Base-by-base conservation (phyloP, 2,888 invertebrate genomes). In the Maniola hyperantus region DNA sequence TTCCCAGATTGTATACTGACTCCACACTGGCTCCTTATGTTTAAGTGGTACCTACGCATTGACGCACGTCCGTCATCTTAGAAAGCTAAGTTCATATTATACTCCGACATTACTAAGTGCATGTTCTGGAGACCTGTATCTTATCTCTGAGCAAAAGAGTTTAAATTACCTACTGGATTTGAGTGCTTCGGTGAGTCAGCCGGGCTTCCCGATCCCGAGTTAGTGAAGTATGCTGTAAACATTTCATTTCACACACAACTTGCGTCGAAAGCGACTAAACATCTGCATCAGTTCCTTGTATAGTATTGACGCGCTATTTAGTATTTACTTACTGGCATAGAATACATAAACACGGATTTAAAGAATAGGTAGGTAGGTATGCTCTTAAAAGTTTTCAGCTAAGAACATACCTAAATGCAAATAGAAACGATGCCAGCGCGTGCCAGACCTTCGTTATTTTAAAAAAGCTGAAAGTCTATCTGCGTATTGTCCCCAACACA, bases 201-300 rank as follows among this genome's bases (percentile, higher is more conserved):
- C 51, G 68, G 61, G 26, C 51, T 68, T 68, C 57, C 68, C 68
- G 55, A 55, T 68, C 57, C 68, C 68, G 55, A 55, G 33, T 26
- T 48, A 8, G 18, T 54, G 50, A 55, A 60, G 55, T 54, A 33
- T 34, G 64, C 61, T 57, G 44, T 58, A 55, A 67, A 61, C 39
- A 61, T 58, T 68, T 20, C 34, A 44, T 61, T 67, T 64, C 46
- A 54, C 48, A 67, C 53, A 36, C 6, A 39, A 60, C 26, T 61
- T 65, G 33, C 26, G 26, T 50, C 26, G 34, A 68, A 65, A 60
- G 46, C 36, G 44, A 33, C 36, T 59, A 8, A 34, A 53, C 55
- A 57, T 57, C 18, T 57, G 42, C 57, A 7, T 13, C 42, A 57
- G 42, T 42, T 57, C 39, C 39, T 57, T 20, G n/a, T 10, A 36